Evolutionary conservation across 2,113 vertebrate species (phyloP), one percentile per base, ranked within the genome.

Genomic region (Aegotheles bennettii): DNA sequence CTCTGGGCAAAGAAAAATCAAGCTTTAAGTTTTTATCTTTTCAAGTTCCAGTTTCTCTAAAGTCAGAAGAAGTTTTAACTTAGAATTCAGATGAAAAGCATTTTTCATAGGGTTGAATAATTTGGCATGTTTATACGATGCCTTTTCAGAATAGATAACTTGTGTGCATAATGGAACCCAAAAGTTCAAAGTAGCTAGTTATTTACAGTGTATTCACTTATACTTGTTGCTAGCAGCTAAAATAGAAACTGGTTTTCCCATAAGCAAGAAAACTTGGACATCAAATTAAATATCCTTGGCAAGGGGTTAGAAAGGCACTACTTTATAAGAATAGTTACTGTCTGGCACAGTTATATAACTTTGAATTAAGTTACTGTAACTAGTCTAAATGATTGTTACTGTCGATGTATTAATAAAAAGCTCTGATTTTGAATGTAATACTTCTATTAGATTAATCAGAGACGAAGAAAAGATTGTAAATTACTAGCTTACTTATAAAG

Each of bases 21-120:
- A 94, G 84, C 90, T 96, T 95, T 82, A 96, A 51, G 21, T 94
- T 96, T 96, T 93, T 94, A 93, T 97, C 91, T 96, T 91, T 94
- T 91, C 87, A 94, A 95, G 94, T 95, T 95, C 76, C 83, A 94
- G 61, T 96, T 96, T 96, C 87, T 91, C 87, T 82, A 94, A 96
- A 95, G 90, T 91, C 89, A 91, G 82, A 92, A 95, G 57, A 93
- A 83, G 59, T 79, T 97, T 94, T 95, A 88, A 80, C 69, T 93
- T 95, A 53, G 57, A 96, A 79, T 95, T 95, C 83, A 80, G 79
- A 95, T 94, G 89, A 94, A 96, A 96, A 94, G n/a, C 93, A 69
- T 92, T 97, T 95, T 90, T 96, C 87, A 87, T 75, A 89, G 59
- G 69, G 70, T 80, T 94, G 90, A 95, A 84, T 92, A 95, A 93